Percentiles rank a stretch among this genome's conserved stretches.
Conservation (phyloP, 92 coral and sea anemone genomes). For the Zoanthus sansibaricus region DNA sequence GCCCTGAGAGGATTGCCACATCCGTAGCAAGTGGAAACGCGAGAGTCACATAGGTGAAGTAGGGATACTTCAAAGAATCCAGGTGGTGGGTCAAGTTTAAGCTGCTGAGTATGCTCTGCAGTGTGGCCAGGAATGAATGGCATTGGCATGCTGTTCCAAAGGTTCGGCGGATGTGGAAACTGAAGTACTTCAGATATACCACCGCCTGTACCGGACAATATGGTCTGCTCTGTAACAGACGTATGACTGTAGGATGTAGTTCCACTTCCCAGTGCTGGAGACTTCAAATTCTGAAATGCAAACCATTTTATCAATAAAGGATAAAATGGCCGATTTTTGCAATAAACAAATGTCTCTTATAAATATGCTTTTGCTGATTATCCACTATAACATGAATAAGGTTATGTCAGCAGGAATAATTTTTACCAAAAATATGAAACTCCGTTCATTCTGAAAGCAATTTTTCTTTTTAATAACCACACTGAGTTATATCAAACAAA, state of each 20-base stretch:
- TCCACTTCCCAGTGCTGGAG: neutral
- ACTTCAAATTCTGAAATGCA: neutral
- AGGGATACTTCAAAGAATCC: neutral
- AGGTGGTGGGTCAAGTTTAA: neutral
- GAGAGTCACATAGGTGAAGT: neutral
- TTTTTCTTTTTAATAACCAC: neutral
- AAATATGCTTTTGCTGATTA: neutral
- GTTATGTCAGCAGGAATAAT: neutral
- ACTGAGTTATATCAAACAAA: neutral
- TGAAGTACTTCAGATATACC: neutral
- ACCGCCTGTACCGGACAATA: neutral
- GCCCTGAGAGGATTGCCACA: neutral
- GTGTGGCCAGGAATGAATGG: neutral
- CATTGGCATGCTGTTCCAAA: neutral
- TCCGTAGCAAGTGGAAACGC: neutral
- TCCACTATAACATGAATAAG: neutral
- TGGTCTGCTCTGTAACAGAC: neutral
- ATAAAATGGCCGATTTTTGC: neutral
- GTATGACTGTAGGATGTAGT: slow-evolving; percentile 2
- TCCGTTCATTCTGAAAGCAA: neutral
- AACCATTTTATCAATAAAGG: neutral
- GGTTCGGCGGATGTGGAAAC: slow-evolving; percentile 2
- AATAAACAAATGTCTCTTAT: neutral
- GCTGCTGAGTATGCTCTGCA: slow-evolving; percentile 16
- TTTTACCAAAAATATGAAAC: neutral